These are phyloP conservation scores for Cosmia pyralina DNA, from an alignment of 2,888 invertebrate genomes.

Conservation along the genomic window DNA sequence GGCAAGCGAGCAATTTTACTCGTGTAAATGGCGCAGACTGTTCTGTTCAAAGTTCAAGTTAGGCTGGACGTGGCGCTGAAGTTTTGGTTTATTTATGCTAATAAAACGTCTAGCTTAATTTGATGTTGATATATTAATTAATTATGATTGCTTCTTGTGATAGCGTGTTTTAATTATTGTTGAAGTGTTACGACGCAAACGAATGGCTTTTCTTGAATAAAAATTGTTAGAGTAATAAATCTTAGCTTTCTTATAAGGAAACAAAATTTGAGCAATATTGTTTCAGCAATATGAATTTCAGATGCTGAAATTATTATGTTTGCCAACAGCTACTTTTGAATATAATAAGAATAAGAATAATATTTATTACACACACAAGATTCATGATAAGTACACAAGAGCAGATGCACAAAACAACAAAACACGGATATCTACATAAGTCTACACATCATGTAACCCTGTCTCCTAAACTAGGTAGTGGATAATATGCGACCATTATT, in stretches of 20 bases:
- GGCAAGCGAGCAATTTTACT: neutral
- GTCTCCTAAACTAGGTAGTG: no score
- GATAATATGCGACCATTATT: no score
- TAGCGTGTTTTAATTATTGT: constrained; percentile 25
- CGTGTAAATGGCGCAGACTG: neutral
- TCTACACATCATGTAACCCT: no score
- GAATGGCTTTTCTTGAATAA: neutral
- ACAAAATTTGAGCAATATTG: neutral
- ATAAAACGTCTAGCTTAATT: constrained; percentile 16
- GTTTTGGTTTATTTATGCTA: constrained; percentile 34
- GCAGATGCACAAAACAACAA: no score
- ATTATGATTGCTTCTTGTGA: constrained; percentile 17
- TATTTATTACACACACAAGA: no score
- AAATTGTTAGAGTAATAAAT: neutral
- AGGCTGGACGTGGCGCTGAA: constrained; percentile 3
- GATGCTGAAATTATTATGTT: no score
- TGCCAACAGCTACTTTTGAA: no score
- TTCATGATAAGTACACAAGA: no score
- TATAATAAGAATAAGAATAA: no score
- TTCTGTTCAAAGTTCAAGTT: neutral
- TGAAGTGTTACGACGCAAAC: neutral
- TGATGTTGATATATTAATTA: constrained; percentile 45
- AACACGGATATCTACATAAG: no score
- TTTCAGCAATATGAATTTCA: neutral
- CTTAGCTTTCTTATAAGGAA: neutral